Evolutionary conservation across 2,797 vertebrate genomes (phyloP).

Genomic region (Cryptoblepharus egeriae): DNA sequence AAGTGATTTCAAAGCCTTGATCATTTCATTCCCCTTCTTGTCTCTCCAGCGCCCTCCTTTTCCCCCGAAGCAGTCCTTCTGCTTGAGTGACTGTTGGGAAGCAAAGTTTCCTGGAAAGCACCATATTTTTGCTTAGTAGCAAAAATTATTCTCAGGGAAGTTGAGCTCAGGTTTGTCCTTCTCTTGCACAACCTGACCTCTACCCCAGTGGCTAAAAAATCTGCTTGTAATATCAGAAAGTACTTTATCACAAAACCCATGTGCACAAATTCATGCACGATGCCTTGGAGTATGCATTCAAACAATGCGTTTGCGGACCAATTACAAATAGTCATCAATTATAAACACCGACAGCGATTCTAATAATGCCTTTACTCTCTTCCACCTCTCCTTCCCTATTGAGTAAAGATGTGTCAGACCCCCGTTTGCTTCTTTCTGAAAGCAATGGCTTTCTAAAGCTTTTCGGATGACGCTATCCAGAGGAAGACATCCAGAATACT

Average conservation of each 20-base stretch:
- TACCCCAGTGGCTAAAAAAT: slow-evolving; percentile 27
- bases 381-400: rapidly evolving
- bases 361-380: not conserved
- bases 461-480: slow-evolving; percentile 65
- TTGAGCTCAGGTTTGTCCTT: slow-evolving; percentile 45
- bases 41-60: not conserved
- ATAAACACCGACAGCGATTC: rapidly evolving
- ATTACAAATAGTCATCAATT: rapidly evolving
- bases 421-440: slow-evolving; percentile 45
- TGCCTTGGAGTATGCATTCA: not conserved
- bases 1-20: slow-evolving; percentile 58
- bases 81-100: too few relatives aligned
- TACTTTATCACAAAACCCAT: not conserved
- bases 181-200: slow-evolving; percentile 45
- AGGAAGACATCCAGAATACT: slow-evolving; percentile 67
- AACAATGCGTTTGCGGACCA: not conserved
- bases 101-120: slow-evolving; percentile 73
- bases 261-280: not conserved
- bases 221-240: not conserved
- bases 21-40: slow-evolving; percentile 21
- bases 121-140: slow-evolving; percentile 36
- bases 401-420: not conserved
- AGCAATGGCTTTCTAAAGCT: slow-evolving; percentile 43
- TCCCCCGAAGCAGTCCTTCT: slow-evolving; percentile 42
- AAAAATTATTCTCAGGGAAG: slow-evolving; percentile 60